phyloP scores from a whole-genome alignment of 2,888 invertebrate species.

The Eupeodes luniger region DNA sequence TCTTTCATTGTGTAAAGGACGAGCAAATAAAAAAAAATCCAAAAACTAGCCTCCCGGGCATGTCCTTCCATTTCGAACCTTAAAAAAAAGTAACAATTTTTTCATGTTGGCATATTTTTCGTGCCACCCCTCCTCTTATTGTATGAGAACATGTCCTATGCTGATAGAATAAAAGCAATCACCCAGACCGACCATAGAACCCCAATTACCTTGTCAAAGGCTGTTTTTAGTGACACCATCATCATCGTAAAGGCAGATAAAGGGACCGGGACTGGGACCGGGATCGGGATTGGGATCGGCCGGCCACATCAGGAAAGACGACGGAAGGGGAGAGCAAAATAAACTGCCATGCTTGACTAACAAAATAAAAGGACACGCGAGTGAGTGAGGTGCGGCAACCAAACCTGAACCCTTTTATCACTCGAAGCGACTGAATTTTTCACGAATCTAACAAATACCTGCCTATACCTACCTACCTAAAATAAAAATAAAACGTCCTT shows the following conservation, averaged over 20 bases:
- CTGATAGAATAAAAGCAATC: constrained; percentile 68
- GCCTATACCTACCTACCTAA: too few relatives aligned
- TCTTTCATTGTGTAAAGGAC: constrained; percentile 43
- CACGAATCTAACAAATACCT: constrained; percentile 56
- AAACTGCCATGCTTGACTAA: constrained; percentile 28
- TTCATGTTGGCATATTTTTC: neutral
- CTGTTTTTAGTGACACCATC: constrained; percentile 53
- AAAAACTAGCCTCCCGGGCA: constrained; percentile 68
- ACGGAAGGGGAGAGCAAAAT: neutral
- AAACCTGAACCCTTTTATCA: constrained; percentile 63
- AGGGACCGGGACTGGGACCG: neutral
- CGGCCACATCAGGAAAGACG: neutral
- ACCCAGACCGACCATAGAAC: constrained; percentile 66
- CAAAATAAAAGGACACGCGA: constrained; percentile 37
- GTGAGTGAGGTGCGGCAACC: neutral
- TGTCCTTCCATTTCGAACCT: constrained; percentile 56
- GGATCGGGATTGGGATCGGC: too few relatives aligned
- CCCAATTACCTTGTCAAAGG: constrained; percentile 73
- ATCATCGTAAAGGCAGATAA: constrained; percentile 1
- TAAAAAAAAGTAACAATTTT: constrained; percentile 34
- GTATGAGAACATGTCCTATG: constrained; percentile 30
- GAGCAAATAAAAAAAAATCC: constrained; percentile 1
- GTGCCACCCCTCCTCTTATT: neutral
- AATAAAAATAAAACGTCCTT: constrained; percentile 17
- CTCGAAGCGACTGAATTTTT: constrained; percentile 66